Percentiles rank a stretch among this genome's conserved stretches.
phyloP scores from a whole-genome alignment of 2,113 vertebrate species.

The Bos javanicus region DNA sequence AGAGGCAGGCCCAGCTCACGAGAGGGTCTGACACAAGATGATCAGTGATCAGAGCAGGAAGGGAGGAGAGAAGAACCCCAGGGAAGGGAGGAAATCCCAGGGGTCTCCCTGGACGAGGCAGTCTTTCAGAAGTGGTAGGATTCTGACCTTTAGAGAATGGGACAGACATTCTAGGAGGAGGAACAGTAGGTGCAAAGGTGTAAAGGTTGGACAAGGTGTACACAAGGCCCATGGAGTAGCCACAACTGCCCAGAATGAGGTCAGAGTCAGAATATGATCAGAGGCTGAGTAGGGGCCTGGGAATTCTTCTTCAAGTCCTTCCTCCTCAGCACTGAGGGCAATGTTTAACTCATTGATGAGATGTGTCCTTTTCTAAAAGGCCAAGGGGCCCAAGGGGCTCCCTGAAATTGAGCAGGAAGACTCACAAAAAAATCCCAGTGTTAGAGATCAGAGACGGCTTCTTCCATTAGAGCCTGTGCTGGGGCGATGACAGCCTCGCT shows the following conservation, averaged over 20 bases:
- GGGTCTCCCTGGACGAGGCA: not conserved
- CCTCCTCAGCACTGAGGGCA: not conserved
- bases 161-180: not conserved
- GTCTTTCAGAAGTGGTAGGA: not conserved
- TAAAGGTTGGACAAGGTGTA: not conserved
- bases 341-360: not conserved
- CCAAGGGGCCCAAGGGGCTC: not conserved
- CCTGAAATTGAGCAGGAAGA: not conserved
- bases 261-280: not conserved
- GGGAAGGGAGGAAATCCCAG: not conserved
- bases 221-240: not conserved
- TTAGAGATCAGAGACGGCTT: not conserved
- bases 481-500: not conserved
- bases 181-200: not conserved
- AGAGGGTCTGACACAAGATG: not conserved
- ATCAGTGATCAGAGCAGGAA: not conserved
- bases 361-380: not conserved
- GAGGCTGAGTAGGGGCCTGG: not conserved
- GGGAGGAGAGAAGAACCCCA: not conserved
- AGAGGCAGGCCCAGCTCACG: not conserved
- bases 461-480: not conserved
- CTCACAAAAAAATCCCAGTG: not conserved
- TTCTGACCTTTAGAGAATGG: not conserved
- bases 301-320: not conserved
- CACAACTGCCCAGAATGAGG: not conserved